Evolutionary conservation across 2,113 vertebrate genomes (phyloP), one percentile per base, ranked within the genome.

Genomic region (Thunnus maccoyii): DNA sequence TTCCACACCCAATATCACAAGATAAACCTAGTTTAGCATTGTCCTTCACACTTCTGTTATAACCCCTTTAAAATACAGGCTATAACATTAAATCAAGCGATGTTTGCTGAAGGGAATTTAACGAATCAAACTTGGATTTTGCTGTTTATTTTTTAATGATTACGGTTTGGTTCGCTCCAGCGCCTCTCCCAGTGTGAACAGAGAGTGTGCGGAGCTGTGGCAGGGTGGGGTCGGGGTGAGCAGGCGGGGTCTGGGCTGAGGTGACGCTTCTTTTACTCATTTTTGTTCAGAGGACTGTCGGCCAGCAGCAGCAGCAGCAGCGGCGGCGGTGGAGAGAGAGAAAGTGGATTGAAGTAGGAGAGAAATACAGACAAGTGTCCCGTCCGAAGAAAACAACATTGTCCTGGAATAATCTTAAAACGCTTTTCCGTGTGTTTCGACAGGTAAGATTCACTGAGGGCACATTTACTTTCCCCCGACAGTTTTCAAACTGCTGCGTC

Each of bases 181-280:
- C 50, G 25, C 18, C 44, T 58, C 51, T 58, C 48, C 17, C 47
- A 16, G 36, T 41, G 36, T 41, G 36, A 7, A 41, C 36, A 41
- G 27, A 30, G 27, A 30, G 51, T 46, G 66, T 22, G 60, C 27
- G 0, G 46, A 61, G 58, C 46, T 12, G 75, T 13, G 44, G 75
- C 78, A 86, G 92, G 93, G 91, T 90, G 93, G 93, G 92, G 92
- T 82, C 76, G 20, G 46, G 47, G 1, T 1, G 61, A 46, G 67
- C 4, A 11, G 93, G 93, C 86, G 93, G 92, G 82, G 92, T 76
- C 83, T 81, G 60, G 1, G 41, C 62, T 55, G 91, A 88, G 90
- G 91, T 91, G 90, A 91, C 88, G 88, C 86, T 88, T 32, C 75
- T 85, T 87, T 85, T 76, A 78, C 84, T 86, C 80, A 73, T 80